These are phyloP conservation scores for Athrips mouffetella DNA, from an alignment of 2,888 invertebrate species.

Conservation along the genomic window DNA sequence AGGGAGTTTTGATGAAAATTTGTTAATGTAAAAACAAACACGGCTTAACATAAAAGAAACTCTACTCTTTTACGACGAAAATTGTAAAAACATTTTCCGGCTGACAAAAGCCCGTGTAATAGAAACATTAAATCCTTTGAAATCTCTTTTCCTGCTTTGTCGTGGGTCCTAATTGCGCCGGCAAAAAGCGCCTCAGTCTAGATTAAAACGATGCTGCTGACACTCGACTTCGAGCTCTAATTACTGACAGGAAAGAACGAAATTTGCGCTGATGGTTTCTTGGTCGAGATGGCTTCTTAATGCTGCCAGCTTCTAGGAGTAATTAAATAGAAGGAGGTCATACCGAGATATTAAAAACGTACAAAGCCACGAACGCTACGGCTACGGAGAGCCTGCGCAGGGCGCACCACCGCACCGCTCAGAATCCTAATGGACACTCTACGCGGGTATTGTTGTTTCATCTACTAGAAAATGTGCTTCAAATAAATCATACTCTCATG, in stretches of 20 bases:
- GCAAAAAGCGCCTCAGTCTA: conserved; percentile 59
- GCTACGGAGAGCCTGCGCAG: background rate
- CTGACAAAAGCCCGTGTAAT: conserved; percentile 47
- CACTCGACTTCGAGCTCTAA: conserved; percentile 31
- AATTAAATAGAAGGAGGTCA: conserved; percentile 55
- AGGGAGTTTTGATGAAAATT: no score
- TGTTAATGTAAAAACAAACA: conserved; percentile 5
- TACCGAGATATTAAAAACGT: conserved; percentile 27
- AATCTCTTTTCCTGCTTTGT: conserved; percentile 53
- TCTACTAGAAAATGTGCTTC: background rate
- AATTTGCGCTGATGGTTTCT: conserved; percentile 22
- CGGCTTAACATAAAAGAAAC: conserved; percentile 1
- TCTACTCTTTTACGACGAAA: background rate
- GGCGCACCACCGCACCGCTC: background rate
- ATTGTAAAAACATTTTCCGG: conserved; percentile 24
- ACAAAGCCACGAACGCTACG: background rate
- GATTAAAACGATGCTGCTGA: conserved; percentile 51
- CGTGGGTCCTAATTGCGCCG: conserved; percentile 55
- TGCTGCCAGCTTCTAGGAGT: conserved; percentile 42
- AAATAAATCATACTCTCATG: background rate
- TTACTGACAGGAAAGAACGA: conserved; percentile 24
- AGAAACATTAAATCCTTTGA: conserved; percentile 65
- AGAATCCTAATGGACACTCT: background rate
- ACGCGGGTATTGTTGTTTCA: background rate
- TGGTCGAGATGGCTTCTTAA: conserved; percentile 38